Evolutionary conservation across 1,140 invertebrate genomes (phyloP).

Genomic region (Apis cerana): DNA sequence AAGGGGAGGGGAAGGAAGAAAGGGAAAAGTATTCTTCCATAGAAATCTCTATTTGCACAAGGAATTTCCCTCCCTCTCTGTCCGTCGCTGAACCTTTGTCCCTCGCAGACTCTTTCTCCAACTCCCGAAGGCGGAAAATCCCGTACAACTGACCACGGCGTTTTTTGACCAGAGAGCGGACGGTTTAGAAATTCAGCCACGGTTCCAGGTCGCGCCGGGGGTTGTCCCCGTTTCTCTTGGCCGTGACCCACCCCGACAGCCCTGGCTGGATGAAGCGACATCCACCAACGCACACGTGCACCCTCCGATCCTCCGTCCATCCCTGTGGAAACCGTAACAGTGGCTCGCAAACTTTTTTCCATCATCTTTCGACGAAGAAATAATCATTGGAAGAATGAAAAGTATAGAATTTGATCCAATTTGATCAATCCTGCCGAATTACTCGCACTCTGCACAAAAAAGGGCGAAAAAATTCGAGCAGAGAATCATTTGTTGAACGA

Average conservation of each 20-base stretch:
- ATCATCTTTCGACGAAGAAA: too few species aligned
- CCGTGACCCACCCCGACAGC: conserved; percentile 74
- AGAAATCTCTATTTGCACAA: not conserved
- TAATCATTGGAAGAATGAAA: too few species aligned
- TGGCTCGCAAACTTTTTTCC: not conserved
- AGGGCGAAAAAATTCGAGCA: too few species aligned
- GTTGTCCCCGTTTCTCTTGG: conserved; percentile 76
- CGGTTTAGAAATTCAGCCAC: conserved; percentile 26
- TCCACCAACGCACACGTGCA: conserved; percentile 1
- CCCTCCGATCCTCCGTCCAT: not conserved
- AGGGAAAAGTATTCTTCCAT: too few species aligned
- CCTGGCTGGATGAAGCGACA: conserved; percentile 43
- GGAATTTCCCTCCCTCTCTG: not conserved
- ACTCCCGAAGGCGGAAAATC: conserved; percentile 33
- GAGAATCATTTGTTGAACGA: too few species aligned
- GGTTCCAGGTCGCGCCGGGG: conserved; percentile 44
- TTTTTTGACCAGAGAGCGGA: not conserved
- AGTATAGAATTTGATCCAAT: too few species aligned
- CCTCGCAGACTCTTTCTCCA: not conserved
- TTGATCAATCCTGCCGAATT: too few species aligned
- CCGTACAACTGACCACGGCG: conserved; percentile 24
- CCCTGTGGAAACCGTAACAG: not conserved
- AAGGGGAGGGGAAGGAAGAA: too few species aligned
- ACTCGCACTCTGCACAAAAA: too few species aligned
- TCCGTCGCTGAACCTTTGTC: conserved; percentile 11